A percentile compares a stretch with the other conserved stretches of the same genome.
Conservation (phyloP, 2,888 invertebrate genomes). For the Drosophila niveifrons region DNA sequence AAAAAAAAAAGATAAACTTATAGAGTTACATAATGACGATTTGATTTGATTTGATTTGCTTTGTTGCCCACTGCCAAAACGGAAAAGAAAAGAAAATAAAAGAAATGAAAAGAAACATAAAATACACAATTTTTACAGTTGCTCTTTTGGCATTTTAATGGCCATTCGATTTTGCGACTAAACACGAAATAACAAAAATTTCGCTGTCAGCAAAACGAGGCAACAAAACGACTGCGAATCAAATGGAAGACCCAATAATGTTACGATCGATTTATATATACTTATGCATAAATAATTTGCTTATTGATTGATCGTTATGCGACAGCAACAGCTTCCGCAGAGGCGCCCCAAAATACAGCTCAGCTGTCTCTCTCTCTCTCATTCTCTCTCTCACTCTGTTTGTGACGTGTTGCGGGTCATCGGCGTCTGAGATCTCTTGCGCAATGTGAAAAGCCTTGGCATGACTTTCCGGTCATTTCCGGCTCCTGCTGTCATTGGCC, state of each 20-base stretch:
- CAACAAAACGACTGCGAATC: neutral
- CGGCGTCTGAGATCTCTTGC: constrained; percentile 33
- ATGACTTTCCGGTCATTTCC: constrained; percentile 46
- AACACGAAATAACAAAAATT: constrained; percentile 40
- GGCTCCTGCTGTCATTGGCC: constrained; percentile 70
- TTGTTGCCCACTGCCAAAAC: constrained; percentile 36
- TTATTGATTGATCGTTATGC: constrained; percentile 65
- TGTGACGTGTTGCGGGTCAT: constrained; percentile 55
- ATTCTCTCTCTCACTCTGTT: neutral
- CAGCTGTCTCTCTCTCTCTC: neutral
- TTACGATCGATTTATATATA: constrained; percentile 29
- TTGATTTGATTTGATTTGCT: constrained; percentile 29
- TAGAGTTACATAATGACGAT: constrained; percentile 18
- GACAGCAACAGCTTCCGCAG: constrained; percentile 48
- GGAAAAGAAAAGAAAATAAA: constrained; percentile 33
- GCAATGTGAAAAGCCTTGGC: constrained; percentile 29
- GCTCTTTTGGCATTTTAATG: constrained; percentile 56
- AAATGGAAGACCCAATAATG: constrained; percentile 45
- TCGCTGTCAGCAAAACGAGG: constrained; percentile 38
- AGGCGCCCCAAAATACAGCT: neutral
- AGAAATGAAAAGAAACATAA: neutral
- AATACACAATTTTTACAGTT: constrained; percentile 46
- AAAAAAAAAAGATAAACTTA: neutral
- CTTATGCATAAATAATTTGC: constrained; percentile 57
- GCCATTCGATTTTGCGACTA: constrained; percentile 31